A percentile compares a stretch with the other conserved stretches of the same genome.
Conservation (phyloP, 92 coral and sea anemone genomes). For the Meandrina meandrites region DNA sequence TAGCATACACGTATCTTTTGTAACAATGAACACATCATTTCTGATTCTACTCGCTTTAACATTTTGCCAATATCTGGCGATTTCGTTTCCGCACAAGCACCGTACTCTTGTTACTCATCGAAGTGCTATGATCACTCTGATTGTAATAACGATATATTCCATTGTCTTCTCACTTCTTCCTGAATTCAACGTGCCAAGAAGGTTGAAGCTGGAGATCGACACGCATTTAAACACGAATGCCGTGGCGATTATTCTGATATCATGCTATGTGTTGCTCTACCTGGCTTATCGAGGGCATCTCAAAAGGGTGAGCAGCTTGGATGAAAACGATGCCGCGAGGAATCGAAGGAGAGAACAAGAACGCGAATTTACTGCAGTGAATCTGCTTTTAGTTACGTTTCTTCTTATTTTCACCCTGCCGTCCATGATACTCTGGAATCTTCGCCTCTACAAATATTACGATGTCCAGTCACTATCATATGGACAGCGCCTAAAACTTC, state of each 20-base stretch:
- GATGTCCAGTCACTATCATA: not conserved
- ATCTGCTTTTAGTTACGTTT: constrained; percentile 59
- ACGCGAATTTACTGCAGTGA: constrained; percentile 47
- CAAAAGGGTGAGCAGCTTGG: constrained; percentile 23
- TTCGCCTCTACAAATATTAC: constrained; percentile 38
- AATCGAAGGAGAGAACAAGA: constrained; percentile 29
- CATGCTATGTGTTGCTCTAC: constrained; percentile 39
- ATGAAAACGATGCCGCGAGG: constrained; percentile 31
- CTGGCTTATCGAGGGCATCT: constrained; percentile 50
- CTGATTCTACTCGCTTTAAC: constrained; percentile 52
- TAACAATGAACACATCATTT: constrained; percentile 56
- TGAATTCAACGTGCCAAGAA: constrained; percentile 11
- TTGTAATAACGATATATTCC: constrained; percentile 37
- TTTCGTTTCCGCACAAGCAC: constrained; percentile 56
- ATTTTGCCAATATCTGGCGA: constrained; percentile 49
- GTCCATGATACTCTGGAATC: constrained; percentile 35
- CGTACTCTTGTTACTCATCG: constrained; percentile 14
- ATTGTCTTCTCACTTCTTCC: constrained; percentile 42
- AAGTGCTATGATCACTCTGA: constrained; percentile 18
- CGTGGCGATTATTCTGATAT: constrained; percentile 24
- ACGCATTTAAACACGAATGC: constrained; percentile 43
- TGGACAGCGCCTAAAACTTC: not conserved
- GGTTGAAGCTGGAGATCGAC: constrained; percentile 38
- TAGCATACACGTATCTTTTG: constrained; percentile 21
- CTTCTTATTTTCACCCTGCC: constrained; percentile 52